Conservation (phyloP, 2,797 vertebrate species). For the Enteromius paludinosus region DNA sequence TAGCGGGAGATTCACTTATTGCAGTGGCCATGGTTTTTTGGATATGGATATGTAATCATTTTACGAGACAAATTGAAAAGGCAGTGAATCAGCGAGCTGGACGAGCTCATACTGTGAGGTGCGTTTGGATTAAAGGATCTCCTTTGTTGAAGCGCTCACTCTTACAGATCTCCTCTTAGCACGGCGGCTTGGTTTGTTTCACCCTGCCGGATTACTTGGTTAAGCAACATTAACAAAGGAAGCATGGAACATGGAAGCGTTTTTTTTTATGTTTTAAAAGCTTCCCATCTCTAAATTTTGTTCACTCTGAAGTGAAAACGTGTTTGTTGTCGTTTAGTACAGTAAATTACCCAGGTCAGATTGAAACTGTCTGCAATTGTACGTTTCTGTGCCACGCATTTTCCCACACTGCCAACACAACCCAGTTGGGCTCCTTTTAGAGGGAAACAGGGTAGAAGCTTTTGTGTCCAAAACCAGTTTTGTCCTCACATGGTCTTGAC, state of each 20-base stretch:
- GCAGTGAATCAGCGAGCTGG: constrained; percentile 59
- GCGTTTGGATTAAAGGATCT: constrained; percentile 62
- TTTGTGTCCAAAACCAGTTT: constrained; percentile 70
- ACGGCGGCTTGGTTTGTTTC: background rate
- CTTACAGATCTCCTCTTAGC: constrained; percentile 22
- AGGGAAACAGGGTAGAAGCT: constrained; percentile 55
- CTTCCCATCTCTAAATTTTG: background rate
- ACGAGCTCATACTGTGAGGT: constrained; percentile 57
- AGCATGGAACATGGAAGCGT: too few species aligned
- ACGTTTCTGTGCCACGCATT: constrained; percentile 72
- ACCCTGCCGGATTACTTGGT: constrained; percentile 4
- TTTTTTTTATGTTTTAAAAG: too few species aligned
- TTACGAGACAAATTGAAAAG: constrained; percentile 73
- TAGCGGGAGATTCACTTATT: constrained; percentile 28
- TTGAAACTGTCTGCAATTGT: constrained; percentile 49
- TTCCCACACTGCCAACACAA: constrained; percentile 85
- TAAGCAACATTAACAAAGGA: background rate
- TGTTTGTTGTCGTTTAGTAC: constrained; percentile 60
- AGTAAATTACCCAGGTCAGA: constrained; percentile 59
- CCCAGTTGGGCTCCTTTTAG: constrained; percentile 75
- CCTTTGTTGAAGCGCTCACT: constrained; percentile 1
- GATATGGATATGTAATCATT: constrained; percentile 70
- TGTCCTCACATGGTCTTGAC: constrained; percentile 84
- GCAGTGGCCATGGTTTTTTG: constrained; percentile 61
- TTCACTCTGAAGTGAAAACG: background rate